These are phyloP conservation scores for Synergus itoensis DNA, from an alignment of 2,888 invertebrate species.

Conservation along the genomic window DNA sequence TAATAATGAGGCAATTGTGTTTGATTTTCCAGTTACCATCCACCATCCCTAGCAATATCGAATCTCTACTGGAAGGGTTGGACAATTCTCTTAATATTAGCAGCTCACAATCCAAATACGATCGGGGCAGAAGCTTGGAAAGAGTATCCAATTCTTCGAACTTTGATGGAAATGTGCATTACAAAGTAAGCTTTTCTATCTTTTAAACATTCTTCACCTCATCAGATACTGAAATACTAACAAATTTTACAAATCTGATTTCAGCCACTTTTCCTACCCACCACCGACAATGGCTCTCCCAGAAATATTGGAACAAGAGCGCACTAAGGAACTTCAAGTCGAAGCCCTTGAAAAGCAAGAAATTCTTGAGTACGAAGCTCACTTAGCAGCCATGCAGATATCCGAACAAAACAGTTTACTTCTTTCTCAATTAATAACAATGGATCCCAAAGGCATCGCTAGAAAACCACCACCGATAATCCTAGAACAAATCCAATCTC, in stretches of 20 bases:
- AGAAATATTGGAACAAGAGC: slow-evolving; percentile 81
- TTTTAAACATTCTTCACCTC: not conserved
- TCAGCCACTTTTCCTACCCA: slow-evolving; percentile 85
- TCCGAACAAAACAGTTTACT: slow-evolving; percentile 94
- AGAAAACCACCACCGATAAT: slow-evolving; percentile 89
- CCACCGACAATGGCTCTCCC: slow-evolving; percentile 83
- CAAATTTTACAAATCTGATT: slow-evolving; percentile 58
- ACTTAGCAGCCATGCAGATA: slow-evolving; percentile 94
- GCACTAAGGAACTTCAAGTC: slow-evolving; percentile 84
- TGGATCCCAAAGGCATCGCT: slow-evolving; percentile 91
- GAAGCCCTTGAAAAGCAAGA: slow-evolving; percentile 86
- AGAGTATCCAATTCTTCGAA: slow-evolving; percentile 93
- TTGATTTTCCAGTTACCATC: slow-evolving; percentile 81
- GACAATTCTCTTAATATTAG: slow-evolving; percentile 91
- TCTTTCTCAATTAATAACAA: slow-evolving; percentile 89
- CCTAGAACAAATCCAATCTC: slow-evolving; percentile 87
- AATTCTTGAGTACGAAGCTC: slow-evolving; percentile 93
- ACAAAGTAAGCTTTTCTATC: slow-evolving; percentile 84
- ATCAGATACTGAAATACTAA: slow-evolving; percentile 3
- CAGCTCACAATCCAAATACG: slow-evolving; percentile 94
- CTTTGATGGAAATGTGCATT: slow-evolving; percentile 97
- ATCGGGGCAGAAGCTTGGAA: slow-evolving; percentile 94
- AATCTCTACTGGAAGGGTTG: slow-evolving; percentile 97
- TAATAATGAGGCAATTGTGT: not conserved
- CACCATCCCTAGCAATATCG: slow-evolving; percentile 94